These are phyloP conservation scores for Melipona quadrifasciata DNA, from an alignment of 1,140 invertebrate species.

Conservation along the genomic window DNA sequence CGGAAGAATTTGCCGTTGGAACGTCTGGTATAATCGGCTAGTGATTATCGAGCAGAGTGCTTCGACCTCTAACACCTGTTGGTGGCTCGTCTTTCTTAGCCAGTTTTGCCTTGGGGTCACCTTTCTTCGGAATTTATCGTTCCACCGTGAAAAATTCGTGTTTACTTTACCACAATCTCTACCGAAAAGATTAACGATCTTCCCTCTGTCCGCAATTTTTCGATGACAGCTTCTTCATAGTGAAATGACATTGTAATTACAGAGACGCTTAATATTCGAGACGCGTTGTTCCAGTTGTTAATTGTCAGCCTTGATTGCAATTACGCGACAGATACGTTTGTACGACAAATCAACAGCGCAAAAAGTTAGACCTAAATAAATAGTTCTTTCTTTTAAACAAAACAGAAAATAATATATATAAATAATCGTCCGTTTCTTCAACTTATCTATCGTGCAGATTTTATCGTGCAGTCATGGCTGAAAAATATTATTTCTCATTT, in stretches of 20 bases:
- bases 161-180: slow-evolving; percentile 4
- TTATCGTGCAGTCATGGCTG: too few relatives aligned
- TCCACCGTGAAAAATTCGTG: background rate
- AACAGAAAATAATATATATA: too few relatives aligned
- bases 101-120: background rate
- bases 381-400: too few relatives aligned
- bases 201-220: slow-evolving; percentile 23
- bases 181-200: slow-evolving; percentile 42
- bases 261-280: background rate
- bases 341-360: too few relatives aligned
- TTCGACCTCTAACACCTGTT: slow-evolving; percentile 52
- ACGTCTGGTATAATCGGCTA: background rate
- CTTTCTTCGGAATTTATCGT: background rate
- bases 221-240: slow-evolving; percentile 17
- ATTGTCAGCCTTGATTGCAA: background rate
- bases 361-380: too few relatives aligned
- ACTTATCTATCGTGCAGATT: too few relatives aligned
- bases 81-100: background rate
- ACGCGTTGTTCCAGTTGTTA: background rate
- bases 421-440: too few relatives aligned
- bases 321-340: background rate
- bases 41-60: slow-evolving; percentile 45
- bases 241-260: background rate
- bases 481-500: too few relatives aligned
- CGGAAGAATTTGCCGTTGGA: slow-evolving; percentile 40